Conservation (phyloP, 2,113 vertebrate genomes). For the Steatornis caripensis region DNA sequence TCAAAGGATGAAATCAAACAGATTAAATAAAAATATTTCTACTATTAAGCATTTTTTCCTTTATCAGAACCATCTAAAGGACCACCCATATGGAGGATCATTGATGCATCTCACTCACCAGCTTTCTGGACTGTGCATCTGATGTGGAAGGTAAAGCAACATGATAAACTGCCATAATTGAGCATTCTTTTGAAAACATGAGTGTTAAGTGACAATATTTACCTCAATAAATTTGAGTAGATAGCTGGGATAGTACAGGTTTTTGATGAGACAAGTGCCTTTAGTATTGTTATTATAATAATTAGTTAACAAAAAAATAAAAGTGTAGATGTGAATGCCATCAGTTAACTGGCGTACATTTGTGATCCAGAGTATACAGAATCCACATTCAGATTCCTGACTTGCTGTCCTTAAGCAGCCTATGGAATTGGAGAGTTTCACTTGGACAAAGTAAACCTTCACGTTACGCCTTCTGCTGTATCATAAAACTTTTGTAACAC, state of each 20-base stretch:
- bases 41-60: neutral
- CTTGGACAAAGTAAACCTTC: neutral
- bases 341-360: neutral
- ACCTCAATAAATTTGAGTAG: neutral
- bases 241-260: neutral
- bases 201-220: neutral
- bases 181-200: neutral
- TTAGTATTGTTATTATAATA: neutral
- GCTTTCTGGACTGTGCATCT: constrained; percentile 65
- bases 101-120: neutral
- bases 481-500: neutral
- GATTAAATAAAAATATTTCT: neutral
- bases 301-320: neutral
- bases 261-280: neutral
- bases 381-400: neutral
- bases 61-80: constrained; percentile 77
- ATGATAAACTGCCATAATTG: neutral
- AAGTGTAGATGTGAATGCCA: neutral
- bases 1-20: neutral
- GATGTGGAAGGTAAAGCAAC: constrained; percentile 84
- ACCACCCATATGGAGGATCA: constrained; percentile 82
- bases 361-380: neutral
- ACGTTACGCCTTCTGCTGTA: neutral
- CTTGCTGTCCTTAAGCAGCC: neutral
- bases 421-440: neutral